A percentile compares a stretch with the other conserved stretches of the same genome.
Conservation (phyloP, 2,888 invertebrate genomes). For the Ichneumoninae sp. region DNA sequence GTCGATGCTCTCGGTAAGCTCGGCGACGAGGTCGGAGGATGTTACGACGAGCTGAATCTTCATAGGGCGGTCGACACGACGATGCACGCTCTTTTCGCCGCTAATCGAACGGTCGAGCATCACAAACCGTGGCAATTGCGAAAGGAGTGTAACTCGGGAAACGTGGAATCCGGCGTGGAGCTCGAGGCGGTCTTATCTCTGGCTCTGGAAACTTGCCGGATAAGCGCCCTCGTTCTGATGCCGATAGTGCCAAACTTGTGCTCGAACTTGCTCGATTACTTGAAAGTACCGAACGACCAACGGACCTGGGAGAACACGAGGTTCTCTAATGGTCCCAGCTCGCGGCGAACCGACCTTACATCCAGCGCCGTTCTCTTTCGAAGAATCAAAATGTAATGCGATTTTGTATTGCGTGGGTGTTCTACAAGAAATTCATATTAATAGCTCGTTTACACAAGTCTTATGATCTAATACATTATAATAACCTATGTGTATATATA, state of each 20-base stretch:
- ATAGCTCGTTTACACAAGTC: constrained; percentile 59
- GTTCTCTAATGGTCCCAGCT: constrained; percentile 67
- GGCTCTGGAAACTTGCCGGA: constrained; percentile 93
- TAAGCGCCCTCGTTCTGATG: constrained; percentile 92
- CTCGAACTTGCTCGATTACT: constrained; percentile 89
- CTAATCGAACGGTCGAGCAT: constrained; percentile 94
- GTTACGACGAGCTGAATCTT: constrained; percentile 92
- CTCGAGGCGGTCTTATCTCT: constrained; percentile 92
- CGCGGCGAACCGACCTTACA: constrained; percentile 14
- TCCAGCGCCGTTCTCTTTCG: constrained; percentile 41
- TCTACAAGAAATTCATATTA: constrained; percentile 63
- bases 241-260: constrained; percentile 94
- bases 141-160: constrained; percentile 85
- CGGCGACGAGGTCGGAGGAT: constrained; percentile 87
- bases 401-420: constrained; percentile 32
- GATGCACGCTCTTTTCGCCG: constrained; percentile 90
- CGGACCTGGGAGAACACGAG: constrained; percentile 86
- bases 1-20: constrained; percentile 85
- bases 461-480: constrained; percentile 56
- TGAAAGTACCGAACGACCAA: constrained; percentile 85
- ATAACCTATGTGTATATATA: constrained; percentile 44
- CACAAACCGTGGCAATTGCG: constrained; percentile 95
- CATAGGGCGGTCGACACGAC: constrained; percentile 93
- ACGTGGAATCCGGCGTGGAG: constrained; percentile 85
- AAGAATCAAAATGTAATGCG: constrained; percentile 53